Evolutionary conservation across 2,797 vertebrate genomes (phyloP).

Genomic region (Notolepis coatsorum): DNA sequence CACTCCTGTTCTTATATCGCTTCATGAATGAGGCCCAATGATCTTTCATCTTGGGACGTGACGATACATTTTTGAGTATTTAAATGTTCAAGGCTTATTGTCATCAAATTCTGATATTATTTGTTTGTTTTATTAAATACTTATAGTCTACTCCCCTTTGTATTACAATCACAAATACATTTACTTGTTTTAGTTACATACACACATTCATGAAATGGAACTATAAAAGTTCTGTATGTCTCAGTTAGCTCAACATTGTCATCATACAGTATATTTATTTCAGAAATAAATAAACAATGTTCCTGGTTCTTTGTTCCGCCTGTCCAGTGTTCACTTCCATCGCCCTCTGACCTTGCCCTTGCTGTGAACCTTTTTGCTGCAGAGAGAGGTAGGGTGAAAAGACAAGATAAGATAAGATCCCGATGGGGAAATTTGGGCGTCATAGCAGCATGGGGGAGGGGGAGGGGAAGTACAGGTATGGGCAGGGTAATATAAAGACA

Average conservation of each 20-base stretch:
- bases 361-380: slow-evolving; percentile 87
- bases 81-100: too few species aligned
- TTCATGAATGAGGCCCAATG: too few species aligned
- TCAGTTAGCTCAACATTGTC: neutral
- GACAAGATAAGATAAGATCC: too few species aligned
- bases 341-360: slow-evolving; percentile 89
- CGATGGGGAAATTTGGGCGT: too few species aligned
- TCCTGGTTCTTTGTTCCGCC: slow-evolving; percentile 15
- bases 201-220: slow-evolving; percentile 4
- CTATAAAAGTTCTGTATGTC: neutral
- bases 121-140: too few species aligned
- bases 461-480: too few species aligned
- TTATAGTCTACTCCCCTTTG: slow-evolving; percentile 4
- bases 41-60: too few species aligned
- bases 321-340: slow-evolving; percentile 82
- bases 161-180: slow-evolving; percentile 3
- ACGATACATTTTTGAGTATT: too few species aligned
- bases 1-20: too few species aligned
- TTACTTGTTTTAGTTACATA: slow-evolving; percentile 27
- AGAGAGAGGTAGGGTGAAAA: slow-evolving; percentile 21
- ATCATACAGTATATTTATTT: neutral
- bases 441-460: too few species aligned
- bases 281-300: neutral
- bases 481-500: too few species aligned
- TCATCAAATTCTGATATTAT: too few species aligned